These are phyloP conservation scores for Semaprochilodus insignis DNA, from an alignment of 2,797 vertebrate species.

Conservation along the genomic window DNA sequence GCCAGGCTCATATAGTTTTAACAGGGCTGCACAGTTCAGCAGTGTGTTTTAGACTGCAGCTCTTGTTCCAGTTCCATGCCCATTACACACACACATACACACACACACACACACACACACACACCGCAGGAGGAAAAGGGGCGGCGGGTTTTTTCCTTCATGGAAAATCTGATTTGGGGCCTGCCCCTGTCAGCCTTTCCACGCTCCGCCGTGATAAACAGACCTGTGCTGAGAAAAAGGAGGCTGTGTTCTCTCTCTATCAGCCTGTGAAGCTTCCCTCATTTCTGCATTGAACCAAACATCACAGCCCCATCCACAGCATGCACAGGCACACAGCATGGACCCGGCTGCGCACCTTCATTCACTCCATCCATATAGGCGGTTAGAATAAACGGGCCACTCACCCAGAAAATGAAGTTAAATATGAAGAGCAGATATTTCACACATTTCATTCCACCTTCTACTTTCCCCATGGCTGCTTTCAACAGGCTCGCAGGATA, in stretches of 20 bases:
- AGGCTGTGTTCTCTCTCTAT: too few relatives aligned
- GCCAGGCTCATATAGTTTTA: neutral
- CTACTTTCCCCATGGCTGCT: constrained; percentile 85
- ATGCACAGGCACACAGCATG: too few relatives aligned
- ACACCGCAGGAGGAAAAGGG: constrained; percentile 70
- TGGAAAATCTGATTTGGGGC: constrained; percentile 83
- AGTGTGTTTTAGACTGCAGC: neutral
- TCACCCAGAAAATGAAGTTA: constrained; percentile 97
- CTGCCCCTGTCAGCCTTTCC: neutral
- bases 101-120: too few relatives aligned
- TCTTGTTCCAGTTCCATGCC: neutral
- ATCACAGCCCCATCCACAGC: neutral
- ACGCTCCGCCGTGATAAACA: constrained; percentile 16
- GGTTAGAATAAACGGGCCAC: constrained; percentile 60
- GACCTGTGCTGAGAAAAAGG: neutral
- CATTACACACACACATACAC: constrained; percentile 50
- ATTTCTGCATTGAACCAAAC: too few relatives aligned
- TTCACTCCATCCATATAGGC: neutral
- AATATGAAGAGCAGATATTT: constrained; percentile 94
- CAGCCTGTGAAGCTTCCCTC: too few relatives aligned
- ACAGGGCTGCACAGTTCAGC: neutral
- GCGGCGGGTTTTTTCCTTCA: constrained; percentile 75
- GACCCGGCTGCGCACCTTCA: too few relatives aligned
- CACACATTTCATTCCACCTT: constrained; percentile 90
- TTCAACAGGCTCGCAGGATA: too few relatives aligned